phyloP scores from a whole-genome alignment of 1,140 invertebrate genomes.

The Agrypnia vestita region DNA sequence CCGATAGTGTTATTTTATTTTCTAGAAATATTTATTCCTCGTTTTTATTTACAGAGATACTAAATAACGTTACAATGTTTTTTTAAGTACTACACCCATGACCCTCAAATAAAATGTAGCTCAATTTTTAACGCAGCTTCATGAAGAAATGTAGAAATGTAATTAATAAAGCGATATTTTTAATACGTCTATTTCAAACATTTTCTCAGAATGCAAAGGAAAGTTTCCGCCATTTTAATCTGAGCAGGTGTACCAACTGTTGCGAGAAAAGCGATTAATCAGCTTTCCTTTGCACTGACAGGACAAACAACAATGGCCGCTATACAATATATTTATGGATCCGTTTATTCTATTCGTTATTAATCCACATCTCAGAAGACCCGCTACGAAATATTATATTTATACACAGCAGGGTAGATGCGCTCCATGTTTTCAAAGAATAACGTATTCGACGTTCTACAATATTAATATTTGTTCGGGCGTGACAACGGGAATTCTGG shows the following conservation, averaged over 20 bases:
- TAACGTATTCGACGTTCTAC: slow-evolving; percentile 15
- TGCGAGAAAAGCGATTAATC: slow-evolving; percentile 20
- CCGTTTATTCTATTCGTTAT: slow-evolving; percentile 22
- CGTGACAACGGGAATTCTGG: slow-evolving; percentile 51
- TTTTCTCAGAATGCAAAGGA: background rate
- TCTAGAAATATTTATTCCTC: too few species aligned
- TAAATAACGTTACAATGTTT: too few species aligned
- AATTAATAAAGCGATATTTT: too few species aligned
- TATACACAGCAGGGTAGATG: background rate
- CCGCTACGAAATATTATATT: background rate
- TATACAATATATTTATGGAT: background rate
- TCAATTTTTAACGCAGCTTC: too few species aligned
- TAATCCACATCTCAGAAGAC: slow-evolving; percentile 1
- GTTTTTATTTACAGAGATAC: too few species aligned
- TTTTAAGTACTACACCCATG: too few species aligned
- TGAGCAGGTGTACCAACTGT: slow-evolving; percentile 21
- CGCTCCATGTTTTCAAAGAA: slow-evolving; percentile 1
- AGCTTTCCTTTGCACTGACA: background rate
- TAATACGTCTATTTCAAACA: too few species aligned
- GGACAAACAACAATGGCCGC: slow-evolving; percentile 9
- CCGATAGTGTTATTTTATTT: too few species aligned
- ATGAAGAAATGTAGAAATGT: too few species aligned
- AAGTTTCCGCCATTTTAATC: background rate
- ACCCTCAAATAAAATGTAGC: too few species aligned
- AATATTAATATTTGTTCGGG: slow-evolving; percentile 55